These are phyloP conservation scores for Helostoma temminkii DNA, from an alignment of 2,797 vertebrate species.

Conservation along the genomic window DNA sequence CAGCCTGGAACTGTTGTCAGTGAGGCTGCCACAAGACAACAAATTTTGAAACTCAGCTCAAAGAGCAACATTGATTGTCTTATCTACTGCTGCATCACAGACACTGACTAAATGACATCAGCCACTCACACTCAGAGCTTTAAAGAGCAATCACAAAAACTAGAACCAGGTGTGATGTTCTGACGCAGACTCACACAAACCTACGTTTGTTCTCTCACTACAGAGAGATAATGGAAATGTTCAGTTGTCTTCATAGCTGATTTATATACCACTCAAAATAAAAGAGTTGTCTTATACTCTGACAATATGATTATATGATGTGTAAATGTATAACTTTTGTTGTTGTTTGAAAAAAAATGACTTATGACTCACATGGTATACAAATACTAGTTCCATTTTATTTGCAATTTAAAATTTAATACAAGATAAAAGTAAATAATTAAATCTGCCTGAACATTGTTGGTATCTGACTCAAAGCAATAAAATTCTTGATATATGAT, in stretches of 20 bases:
- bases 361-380: constrained; percentile 38
- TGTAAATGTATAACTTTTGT: no score
- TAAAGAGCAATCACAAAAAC: constrained; percentile 64
- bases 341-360: constrained; percentile 10
- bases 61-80: not conserved
- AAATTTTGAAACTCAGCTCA: not conserved
- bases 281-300: no score
- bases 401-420: constrained; percentile 86
- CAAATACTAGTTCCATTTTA: constrained; percentile 83
- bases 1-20: not conserved
- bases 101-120: constrained; percentile 3
- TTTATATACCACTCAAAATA: no score
- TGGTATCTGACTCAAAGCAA: constrained; percentile 75
- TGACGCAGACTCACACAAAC: not conserved
- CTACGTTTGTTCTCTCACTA: no score
- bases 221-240: not conserved
- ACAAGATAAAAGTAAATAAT: constrained; percentile 86
- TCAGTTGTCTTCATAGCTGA: not conserved
- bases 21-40: not conserved
- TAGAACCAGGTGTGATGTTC: constrained; percentile 59
- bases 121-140: not conserved
- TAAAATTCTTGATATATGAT: constrained; percentile 67
- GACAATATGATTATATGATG: no score
- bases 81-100: not conserved
- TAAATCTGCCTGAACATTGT: constrained; percentile 79